Conservation (phyloP, 2,797 vertebrate species). For the Simalia tracyae region DNA sequence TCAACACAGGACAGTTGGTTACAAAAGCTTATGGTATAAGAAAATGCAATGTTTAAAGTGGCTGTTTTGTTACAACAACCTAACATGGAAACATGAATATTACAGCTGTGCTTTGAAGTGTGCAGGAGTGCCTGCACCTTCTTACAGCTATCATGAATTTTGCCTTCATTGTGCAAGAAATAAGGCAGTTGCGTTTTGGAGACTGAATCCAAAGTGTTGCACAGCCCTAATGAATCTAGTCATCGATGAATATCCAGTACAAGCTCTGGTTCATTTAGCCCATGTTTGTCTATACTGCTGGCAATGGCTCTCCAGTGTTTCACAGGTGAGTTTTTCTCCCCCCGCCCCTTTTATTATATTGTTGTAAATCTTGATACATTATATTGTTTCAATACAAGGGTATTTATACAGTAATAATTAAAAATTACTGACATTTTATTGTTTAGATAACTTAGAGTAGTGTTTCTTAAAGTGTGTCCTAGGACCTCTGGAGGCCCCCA, state of each 20-base stretch:
- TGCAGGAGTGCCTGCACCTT: background rate
- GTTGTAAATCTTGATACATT: background rate
- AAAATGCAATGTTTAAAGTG: background rate
- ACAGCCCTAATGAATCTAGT: background rate
- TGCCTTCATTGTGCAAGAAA: background rate
- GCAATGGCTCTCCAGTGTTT: background rate
- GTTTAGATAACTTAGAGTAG: background rate
- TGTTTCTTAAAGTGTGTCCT: background rate
- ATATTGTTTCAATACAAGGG: background rate
- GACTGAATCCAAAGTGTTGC: background rate
- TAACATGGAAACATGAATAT: background rate
- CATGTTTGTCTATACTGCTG: background rate
- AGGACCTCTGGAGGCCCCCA: background rate
- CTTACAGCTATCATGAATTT: background rate
- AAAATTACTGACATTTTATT: background rate
- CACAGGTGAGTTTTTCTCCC: background rate
- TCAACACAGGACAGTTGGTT: background rate
- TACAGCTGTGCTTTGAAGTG: background rate
- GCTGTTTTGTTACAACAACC: background rate
- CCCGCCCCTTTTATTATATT: background rate
- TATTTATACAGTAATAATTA: background rate
- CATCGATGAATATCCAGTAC: background rate
- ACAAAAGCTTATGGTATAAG: background rate
- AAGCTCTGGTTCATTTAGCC: background rate
- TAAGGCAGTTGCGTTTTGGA: background rate